Percentiles rank a stretch among this genome's conserved stretches.
These are phyloP conservation scores for Sebastes miniatus DNA, from an alignment of 2,797 vertebrate genomes.

Conservation along the genomic window DNA sequence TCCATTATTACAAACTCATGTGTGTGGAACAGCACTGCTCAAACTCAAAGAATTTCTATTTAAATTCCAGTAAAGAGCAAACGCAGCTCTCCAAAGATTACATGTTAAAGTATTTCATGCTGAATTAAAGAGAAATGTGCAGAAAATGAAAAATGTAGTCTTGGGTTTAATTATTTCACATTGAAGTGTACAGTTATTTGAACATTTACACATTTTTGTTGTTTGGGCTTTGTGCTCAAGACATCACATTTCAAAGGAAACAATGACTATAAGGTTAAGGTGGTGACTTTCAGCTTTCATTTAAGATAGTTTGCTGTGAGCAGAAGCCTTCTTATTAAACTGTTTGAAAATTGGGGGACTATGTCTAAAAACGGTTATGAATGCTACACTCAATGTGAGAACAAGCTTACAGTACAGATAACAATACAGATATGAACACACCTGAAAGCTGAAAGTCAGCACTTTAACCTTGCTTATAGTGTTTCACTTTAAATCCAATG, in stretches of 20 bases:
- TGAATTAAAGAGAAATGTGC: not conserved
- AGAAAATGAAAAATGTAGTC: not conserved
- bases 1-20: not conserved
- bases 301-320: not conserved
- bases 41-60: not conserved
- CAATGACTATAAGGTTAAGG: not conserved
- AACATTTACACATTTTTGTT: not conserved
- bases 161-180: not conserved
- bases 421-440: not conserved
- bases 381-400: no score
- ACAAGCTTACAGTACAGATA: no score
- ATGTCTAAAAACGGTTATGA: not conserved
- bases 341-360: no score
- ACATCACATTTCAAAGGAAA: not conserved
- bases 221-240: not conserved
- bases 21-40: not conserved
- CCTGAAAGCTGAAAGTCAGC: not conserved
- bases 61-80: not conserved
- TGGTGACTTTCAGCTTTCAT: not conserved
- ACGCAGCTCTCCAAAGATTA: not conserved
- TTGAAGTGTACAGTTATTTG: not conserved
- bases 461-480: not conserved
- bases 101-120: no score
- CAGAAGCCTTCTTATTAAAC: not conserved
- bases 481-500: not conserved